Conservation (phyloP, 2,113 vertebrate species). For the Marmota flaviventris region DNA sequence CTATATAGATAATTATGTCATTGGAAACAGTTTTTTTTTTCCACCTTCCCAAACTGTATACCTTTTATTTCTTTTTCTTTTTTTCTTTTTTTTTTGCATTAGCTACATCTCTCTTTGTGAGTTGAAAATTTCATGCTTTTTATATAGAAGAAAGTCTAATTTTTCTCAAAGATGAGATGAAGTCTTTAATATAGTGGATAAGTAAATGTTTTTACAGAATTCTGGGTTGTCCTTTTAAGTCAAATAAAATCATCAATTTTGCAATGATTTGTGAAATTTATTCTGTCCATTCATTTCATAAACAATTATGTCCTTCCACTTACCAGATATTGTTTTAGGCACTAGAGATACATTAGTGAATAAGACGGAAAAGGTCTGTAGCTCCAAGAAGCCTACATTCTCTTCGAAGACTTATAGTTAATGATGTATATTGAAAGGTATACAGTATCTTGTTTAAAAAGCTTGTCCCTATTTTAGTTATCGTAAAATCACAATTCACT, state of each 20-base stretch:
- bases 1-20: not conserved
- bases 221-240: conserved; percentile 12
- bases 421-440: not conserved
- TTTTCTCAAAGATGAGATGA: conserved; percentile 32
- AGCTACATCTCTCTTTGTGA: not conserved
- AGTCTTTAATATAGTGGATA: not conserved
- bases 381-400: not conserved
- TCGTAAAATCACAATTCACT: not conserved
- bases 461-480: not conserved
- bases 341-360: not conserved
- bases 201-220: not conserved
- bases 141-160: conserved; percentile 27
- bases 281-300: not conserved
- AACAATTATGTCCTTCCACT: not conserved
- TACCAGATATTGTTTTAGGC: not conserved
- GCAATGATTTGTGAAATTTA: not conserved
- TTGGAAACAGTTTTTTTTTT: not conserved
- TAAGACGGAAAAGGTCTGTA: conserved; percentile 27
- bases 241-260: conserved; percentile 37
- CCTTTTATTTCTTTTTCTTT: not conserved
- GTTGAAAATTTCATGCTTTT: conserved; percentile 24
- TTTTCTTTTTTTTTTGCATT: conserved; percentile 1
- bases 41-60: not conserved
- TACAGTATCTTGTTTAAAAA: not conserved
- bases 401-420: not conserved